Conservation (phyloP, 2,113 vertebrate species). For the Columbina picui region DNA sequence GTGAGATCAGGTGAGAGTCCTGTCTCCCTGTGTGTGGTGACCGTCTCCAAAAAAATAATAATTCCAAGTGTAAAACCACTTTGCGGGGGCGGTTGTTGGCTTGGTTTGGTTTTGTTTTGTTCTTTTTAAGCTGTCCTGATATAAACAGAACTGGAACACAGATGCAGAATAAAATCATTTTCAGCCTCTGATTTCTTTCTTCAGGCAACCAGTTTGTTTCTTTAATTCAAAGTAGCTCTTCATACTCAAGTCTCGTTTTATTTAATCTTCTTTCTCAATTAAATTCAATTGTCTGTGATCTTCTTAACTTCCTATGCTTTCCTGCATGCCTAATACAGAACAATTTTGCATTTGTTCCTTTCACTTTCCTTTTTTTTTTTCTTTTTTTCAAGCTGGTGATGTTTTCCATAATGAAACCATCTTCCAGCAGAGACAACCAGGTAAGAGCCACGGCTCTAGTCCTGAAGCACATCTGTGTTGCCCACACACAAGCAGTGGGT, state of each 20-base stretch:
- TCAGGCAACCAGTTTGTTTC: slow-evolving; percentile 15
- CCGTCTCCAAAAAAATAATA: background rate
- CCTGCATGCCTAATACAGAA: background rate
- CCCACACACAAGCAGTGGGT: background rate
- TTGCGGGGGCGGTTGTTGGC: background rate
- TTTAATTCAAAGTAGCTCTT: slow-evolving; percentile 56
- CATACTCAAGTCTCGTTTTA: slow-evolving; percentile 54
- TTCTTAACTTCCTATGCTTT: slow-evolving; percentile 44
- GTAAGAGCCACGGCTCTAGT: background rate
- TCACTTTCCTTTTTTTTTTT: background rate
- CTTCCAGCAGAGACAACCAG: background rate
- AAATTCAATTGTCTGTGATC: slow-evolving; percentile 70
- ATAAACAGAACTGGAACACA: background rate
- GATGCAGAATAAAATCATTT: background rate
- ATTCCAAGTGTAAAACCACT: background rate
- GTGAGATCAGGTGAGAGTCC: background rate
- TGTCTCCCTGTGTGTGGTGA: background rate
- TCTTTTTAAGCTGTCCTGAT: background rate
- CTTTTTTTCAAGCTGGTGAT: background rate
- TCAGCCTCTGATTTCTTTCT: background rate
- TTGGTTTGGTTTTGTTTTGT: too few species aligned
- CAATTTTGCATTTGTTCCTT: slow-evolving; percentile 26
- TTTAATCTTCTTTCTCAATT: slow-evolving; percentile 73
- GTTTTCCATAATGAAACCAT: background rate
- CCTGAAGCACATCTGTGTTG: background rate